A percentile compares a stretch with the other conserved stretches of the same genome.
phyloP scores from a whole-genome alignment of 92 coral and sea anemone species.

The Phenganax subtilis region DNA sequence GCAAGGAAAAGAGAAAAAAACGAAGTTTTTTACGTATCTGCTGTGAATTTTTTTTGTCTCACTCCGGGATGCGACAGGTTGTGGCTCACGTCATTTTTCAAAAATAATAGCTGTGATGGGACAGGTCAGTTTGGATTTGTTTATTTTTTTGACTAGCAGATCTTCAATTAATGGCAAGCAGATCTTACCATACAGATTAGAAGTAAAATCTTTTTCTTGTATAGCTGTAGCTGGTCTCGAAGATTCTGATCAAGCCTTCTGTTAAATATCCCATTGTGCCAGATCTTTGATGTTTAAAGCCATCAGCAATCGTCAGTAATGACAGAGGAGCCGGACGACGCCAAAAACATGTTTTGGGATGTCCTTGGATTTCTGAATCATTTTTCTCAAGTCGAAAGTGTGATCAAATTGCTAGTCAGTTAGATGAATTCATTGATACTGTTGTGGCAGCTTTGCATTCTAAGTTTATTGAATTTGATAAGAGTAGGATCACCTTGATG shows the following conservation, averaged over 20 bases:
- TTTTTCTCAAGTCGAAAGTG: slow-evolving; percentile 39
- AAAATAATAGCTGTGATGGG: too few species aligned
- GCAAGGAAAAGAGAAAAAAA: too few species aligned
- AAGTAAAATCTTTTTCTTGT: slow-evolving; percentile 40
- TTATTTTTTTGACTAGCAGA: too few species aligned
- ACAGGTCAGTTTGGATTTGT: too few species aligned
- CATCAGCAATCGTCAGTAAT: slow-evolving; percentile 26
- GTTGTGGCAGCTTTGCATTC: slow-evolving; percentile 40
- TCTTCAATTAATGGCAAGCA: slow-evolving; percentile 35
- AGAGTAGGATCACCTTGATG: slow-evolving; percentile 37
- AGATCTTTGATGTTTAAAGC: slow-evolving; percentile 49
- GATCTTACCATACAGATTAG: slow-evolving; percentile 49
- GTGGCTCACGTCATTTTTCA: too few species aligned
- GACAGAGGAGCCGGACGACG: slow-evolving; percentile 49
- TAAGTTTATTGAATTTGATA: slow-evolving; percentile 44
- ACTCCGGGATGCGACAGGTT: too few species aligned
- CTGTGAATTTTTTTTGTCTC: too few species aligned
- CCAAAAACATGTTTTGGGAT: slow-evolving; percentile 44
- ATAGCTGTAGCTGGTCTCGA: slow-evolving; percentile 36
- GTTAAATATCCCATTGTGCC: slow-evolving; percentile 50
- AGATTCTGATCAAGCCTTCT: slow-evolving; percentile 49
- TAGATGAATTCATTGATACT: slow-evolving; percentile 21
- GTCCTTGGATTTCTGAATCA: slow-evolving; percentile 45
- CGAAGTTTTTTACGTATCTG: too few species aligned
- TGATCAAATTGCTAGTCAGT: slow-evolving; percentile 36